Base-by-base conservation (phyloP, 2,888 invertebrate genomes). In the Nomada ruficornis region DNA sequence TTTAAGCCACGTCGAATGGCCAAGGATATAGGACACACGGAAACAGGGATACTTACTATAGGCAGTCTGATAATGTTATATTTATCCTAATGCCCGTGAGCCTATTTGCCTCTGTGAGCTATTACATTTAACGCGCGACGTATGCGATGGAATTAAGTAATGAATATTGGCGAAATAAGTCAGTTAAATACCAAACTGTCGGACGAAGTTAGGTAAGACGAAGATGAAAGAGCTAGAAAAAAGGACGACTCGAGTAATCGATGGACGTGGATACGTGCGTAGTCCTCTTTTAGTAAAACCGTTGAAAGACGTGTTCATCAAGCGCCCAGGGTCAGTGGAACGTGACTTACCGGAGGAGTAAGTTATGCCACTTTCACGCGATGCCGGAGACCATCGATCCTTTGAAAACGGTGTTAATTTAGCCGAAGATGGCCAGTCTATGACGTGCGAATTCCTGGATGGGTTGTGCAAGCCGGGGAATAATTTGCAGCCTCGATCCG, bases 351-450 rank as follows among this genome's bases (percentile, higher is more conserved):
- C 63, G 67, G 76, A 67, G 65, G 29, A 74, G 70, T 71, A 64
- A 80, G 77, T 87, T 82, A 88, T 84, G 86, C 82, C 76, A 84
- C 87, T 88, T 87, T 88, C 82, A 80, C 81, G 76, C 64, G 87
- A 73, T 68, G 52, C 54, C 76, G 64, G 57, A 47, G 64, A 65
- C 71, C 80, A 55, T 86, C 80, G 87, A 87, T 83, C 81, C 71
- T 29, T 75, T 74, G 73, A 71, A 77, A 67, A 18, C 67, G 23
- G 26, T 23, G 72, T 63, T 86, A 86, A 86, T 84, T 86, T 86
- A 77, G 20, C 77, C 79, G 84, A 79, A 76, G 62, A 74, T 75
- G 69, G 71, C 77, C 76, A 84, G 68, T 84, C 74, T 75, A 55
- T 77, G 80, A 72, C 80, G 71, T 42, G 74, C 60, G 47, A 57